Evolutionary conservation across 1,140 invertebrate genomes (phyloP), one percentile per base, ranked within the genome.

Genomic region (Pteromalus puparum): DNA sequence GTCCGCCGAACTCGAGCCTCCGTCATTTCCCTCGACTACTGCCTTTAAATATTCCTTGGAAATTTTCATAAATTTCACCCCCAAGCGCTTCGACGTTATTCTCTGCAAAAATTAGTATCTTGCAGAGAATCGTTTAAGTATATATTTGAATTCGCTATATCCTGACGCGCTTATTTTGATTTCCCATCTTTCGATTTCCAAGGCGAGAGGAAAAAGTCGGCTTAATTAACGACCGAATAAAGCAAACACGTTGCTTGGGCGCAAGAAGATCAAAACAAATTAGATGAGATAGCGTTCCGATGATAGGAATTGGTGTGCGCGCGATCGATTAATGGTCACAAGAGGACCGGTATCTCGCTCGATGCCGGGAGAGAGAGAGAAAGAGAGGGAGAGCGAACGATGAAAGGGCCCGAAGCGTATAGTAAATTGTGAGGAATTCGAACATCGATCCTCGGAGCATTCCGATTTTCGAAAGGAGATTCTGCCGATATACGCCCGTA

Each of bases 401-500:
- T 89, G 86, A 87, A 90, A 86, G 89, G 86, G 87, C 88, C 84
- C 86, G 86, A 70, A 65, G 13, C 74, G 83, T 34, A 88, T 89
- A 65, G 89, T 90, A 89, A 90, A 89, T 89, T 88, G 87, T 87
- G 80, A 86, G 70, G 88, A 89, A 87, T 88, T 81, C 82, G 53
- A 53, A 21, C 84, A 85, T 85, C 80, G 80, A 85, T 85, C 80
- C 80, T 82, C 74, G 26, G 85, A 85, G 87, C 88, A 88, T 88
- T 89, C 87, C 87, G 83, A 87, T 82, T 82, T 82, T 72, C 61
- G 84, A 82, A 53, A 73, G 24, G 76, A 65, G 73, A 53, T 70
- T 81, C 68, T 48, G n/a, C 70, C 72, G 77, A 84, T 84, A 84
- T 53, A 42, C 24, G 21, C 42, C 73, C 30, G 34, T 74, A 30